These are phyloP conservation scores for Drosophila bocki DNA, from an alignment of 1,140 invertebrate species.

Conservation along the genomic window DNA sequence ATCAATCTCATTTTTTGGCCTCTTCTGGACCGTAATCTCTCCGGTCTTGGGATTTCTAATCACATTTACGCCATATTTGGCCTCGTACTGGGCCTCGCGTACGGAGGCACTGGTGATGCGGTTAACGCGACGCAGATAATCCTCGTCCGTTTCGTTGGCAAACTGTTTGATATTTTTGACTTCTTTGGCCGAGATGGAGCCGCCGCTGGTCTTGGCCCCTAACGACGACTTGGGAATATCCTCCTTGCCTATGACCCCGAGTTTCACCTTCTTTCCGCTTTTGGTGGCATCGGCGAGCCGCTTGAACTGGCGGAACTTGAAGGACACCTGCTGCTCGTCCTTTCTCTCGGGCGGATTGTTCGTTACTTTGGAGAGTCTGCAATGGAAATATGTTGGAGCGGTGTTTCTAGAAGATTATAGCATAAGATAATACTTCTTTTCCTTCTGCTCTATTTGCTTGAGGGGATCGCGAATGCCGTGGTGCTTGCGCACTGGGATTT, in stretches of 20 bases:
- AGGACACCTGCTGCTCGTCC: constrained; percentile 74
- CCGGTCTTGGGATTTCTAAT: constrained; percentile 86
- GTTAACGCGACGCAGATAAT: constrained; percentile 86
- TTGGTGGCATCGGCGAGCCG: constrained; percentile 69
- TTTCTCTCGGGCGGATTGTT: constrained; percentile 75
- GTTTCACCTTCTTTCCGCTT: constrained; percentile 67
- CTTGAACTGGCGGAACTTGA: constrained; percentile 75
- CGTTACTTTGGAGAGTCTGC: constrained; percentile 75
- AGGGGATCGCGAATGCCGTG: constrained; percentile 82
- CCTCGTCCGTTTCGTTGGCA: constrained; percentile 84
- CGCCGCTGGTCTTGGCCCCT: constrained; percentile 10
- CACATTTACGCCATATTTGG: constrained; percentile 86
- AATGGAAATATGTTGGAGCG: not conserved
- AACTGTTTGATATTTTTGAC: constrained; percentile 78
- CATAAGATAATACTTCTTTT: constrained; percentile 62
- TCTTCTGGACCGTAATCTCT: constrained; percentile 85
- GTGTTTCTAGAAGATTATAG: too few relatives aligned
- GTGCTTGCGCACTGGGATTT: constrained; percentile 84
- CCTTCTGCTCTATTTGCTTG: constrained; percentile 69
- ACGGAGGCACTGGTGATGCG: constrained; percentile 86
- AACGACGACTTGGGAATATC: constrained; percentile 57
- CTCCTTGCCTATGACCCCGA: constrained; percentile 56
- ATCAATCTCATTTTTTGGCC: constrained; percentile 85
- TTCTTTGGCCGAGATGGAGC: constrained; percentile 21
- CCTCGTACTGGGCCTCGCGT: constrained; percentile 86